Base-by-base conservation (phyloP, 92 coral and sea anemone species). In the Actinostola sp. region DNA sequence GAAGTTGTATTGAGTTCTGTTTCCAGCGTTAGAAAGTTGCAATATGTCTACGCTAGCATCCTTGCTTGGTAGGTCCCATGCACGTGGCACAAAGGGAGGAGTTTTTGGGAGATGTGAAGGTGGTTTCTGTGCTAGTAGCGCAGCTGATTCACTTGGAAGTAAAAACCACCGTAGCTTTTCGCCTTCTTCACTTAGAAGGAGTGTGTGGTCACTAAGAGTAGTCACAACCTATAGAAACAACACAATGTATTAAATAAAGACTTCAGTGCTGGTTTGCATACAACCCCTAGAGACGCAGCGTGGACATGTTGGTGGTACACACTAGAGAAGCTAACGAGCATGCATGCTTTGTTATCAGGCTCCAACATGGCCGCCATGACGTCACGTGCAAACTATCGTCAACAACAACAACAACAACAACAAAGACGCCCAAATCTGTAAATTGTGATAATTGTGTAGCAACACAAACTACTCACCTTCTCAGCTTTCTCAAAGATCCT, bases 141-240 rank as follows among this genome's bases (percentile, higher is more conserved):
- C 84, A 8, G 93, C 83, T 5, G 97, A 92, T 72, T 95, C 99
- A 65, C 97, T 95, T 16, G 97, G 99, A 4, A 95, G 83, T 38
- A 95, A 63, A 83, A 95, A 95, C 97, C 99, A 95, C 9, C 99
- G 89, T 13, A 80, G 62, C 42, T 56, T 75, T 63, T 95, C 99
- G 16, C 87, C 96, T 49, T 91, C 96, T 56, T 87, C 85, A 1
- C 97, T 94, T 4, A 95, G 77, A 41, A 95, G 82, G 20, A 95
- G 58, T 67, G 92, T 78, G 69, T 95, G 99, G 83, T 95, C 99
- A 64, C 84, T 72, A 51, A 85, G 67, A 66, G 67, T 77, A 35
- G 70, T 82, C 8, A 73, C 25, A 16, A 75, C 77, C 97, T 93
- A 80, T 0, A 58, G 66, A 16, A n/a, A 13, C 10, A 51, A 17